Evolutionary conservation across 2,888 invertebrate genomes (phyloP), one percentile per base, ranked within the genome.

Genomic region (Rapana venosa): DNA sequence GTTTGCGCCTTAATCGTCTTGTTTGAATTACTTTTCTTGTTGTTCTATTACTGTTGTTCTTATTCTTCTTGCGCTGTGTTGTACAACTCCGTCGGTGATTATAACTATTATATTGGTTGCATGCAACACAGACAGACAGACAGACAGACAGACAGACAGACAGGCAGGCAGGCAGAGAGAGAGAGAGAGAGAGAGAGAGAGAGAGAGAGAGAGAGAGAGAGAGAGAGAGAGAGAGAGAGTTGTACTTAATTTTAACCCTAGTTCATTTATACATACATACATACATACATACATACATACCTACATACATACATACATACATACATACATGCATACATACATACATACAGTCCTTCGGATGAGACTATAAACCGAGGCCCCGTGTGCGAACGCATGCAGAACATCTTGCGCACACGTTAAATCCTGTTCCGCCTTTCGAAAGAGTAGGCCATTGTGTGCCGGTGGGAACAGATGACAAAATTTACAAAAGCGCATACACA

Each of bases 111-210:
- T 47, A 47, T 47, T 47, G 47, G 47, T 47, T 47, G 47, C 47
- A 47, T 47, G 47, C 47, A 47, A 47, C 47, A 47, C 47, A 83
- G 36, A 83, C n/a, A 83, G 36, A 83, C n/a, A 83, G 36, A 83
- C n/a, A 83, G 36, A 83, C 35, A 83, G 6, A 83, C 35, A 83
- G 36, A 83, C 35, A 83, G n/a, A 58, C 30, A 58, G 61, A 30
- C n/a, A 58, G 61, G 22, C 58, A 58, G 61, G 22, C 58, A 86
- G 61, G 58, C 30, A 86, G 61, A 86, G 5, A 58, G 66, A 87
- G 32, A 87, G 83, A 66, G 66, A 87, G 87, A 87, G 66, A 87
- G 87, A 87, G 87, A 87, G 70, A 87, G 87, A 87, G 87, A 87
- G 87, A 87, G 87, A 87, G 87, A 66, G 87, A 87, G 66, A 87